Evolutionary conservation across 2,888 invertebrate species (phyloP).

Genomic region (Smittia aterrima): DNA sequence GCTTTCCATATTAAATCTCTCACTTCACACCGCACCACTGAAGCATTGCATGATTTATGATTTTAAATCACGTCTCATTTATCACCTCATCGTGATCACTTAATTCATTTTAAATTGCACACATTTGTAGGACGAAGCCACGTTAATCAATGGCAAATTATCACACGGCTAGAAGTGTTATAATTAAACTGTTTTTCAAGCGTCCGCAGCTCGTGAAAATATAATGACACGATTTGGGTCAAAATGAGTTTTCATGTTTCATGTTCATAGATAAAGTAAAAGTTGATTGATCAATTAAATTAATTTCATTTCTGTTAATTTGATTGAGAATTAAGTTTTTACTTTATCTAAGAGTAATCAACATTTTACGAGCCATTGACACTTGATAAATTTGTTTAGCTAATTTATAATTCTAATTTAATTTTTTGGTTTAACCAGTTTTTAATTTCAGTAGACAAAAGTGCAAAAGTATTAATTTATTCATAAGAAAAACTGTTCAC

Average conservation of each 20-base stretch:
- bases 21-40: not conserved
- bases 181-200: not conserved
- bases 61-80: slow-evolving; percentile 19
- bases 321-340: too few species aligned
- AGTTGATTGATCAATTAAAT: too few species aligned
- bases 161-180: not conserved
- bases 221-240: too few species aligned
- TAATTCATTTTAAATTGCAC: slow-evolving; percentile 40
- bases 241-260: too few species aligned
- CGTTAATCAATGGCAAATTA: not conserved
- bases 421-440: slow-evolving; percentile 13
- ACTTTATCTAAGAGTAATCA: not conserved
- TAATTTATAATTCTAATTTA: not conserved
- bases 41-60: slow-evolving; percentile 37
- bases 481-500: not conserved
- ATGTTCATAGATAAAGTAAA: too few species aligned
- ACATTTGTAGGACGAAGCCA: slow-evolving; percentile 28
- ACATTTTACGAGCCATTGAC: not conserved
- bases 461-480: slow-evolving; percentile 35
- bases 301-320: too few species aligned
- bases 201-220: too few species aligned
- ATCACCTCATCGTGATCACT: slow-evolving; percentile 40
- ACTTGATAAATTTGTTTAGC: not conserved
- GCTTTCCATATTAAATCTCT: not conserved
- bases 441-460: slow-evolving; percentile 39